phyloP scores from a whole-genome alignment of 2,113 vertebrate genomes.

The Redunca redunca region DNA sequence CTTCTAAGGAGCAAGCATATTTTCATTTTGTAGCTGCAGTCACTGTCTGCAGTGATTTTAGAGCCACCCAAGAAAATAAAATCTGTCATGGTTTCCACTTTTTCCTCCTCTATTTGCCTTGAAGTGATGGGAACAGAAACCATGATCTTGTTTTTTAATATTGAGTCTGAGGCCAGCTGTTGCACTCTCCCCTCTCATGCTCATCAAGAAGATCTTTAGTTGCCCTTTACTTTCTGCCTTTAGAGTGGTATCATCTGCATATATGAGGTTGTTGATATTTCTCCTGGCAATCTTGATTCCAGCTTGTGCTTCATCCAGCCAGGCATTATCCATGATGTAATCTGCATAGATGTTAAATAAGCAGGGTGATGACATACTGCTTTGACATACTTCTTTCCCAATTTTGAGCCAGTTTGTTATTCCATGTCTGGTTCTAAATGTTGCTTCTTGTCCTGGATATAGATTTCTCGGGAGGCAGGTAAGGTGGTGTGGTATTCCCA shows the following conservation, averaged over 20 bases:
- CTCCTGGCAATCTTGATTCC: not conserved
- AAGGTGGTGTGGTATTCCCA: not conserved
- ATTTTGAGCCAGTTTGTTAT: not conserved
- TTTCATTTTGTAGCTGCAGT: not conserved
- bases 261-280: not conserved
- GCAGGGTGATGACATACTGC: not conserved
- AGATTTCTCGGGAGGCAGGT: not conserved
- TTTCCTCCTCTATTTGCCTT: not conserved
- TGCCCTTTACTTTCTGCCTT: not conserved
- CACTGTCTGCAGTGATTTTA: not conserved
- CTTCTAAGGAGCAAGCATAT: not conserved
- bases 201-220: not conserved
- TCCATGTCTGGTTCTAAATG: not conserved
- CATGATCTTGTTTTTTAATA: not conserved
- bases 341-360: not conserved
- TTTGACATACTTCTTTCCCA: not conserved
- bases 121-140: not conserved
- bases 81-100: not conserved
- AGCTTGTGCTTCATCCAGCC: not conserved
- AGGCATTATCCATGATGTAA: not conserved
- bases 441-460: not conserved
- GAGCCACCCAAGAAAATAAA: not conserved
- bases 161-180: not conserved
- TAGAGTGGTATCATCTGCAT: not conserved
- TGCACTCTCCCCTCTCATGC: not conserved